These are phyloP conservation scores for Spheniscus mendiculus DNA, from an alignment of 2,113 vertebrate species.

Conservation along the genomic window DNA sequence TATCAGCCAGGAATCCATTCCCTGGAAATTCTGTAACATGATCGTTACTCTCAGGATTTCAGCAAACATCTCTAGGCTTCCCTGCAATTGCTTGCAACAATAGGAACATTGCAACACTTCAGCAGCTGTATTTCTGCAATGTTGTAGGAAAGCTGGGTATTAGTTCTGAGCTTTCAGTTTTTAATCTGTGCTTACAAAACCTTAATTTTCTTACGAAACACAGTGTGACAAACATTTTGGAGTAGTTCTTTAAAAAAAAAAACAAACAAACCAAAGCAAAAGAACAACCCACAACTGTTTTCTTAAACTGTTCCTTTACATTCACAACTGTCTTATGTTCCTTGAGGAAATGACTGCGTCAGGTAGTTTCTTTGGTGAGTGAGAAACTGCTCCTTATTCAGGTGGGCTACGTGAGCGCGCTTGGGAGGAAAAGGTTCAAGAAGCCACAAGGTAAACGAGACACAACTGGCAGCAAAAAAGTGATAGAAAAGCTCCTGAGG, in stretches of 20 bases:
- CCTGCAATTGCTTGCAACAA: not conserved
- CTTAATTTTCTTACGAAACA: not conserved
- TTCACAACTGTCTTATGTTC: not conserved
- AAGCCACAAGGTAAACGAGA: not conserved
- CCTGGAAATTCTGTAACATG: not conserved
- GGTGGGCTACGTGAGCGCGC: not conserved
- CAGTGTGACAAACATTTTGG: not conserved
- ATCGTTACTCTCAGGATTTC: not conserved
- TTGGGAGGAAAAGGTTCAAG: not conserved
- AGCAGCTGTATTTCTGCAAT: not conserved
- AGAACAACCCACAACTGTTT: not conserved
- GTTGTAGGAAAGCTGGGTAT: not conserved
- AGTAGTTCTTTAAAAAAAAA: not conserved
- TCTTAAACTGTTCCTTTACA: not conserved
- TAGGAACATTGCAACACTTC: not conserved
- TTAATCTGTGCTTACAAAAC: not conserved
- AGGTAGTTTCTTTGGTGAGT: not conserved
- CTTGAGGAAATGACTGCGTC: not conserved
- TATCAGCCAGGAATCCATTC: not conserved
- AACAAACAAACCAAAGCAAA: not conserved
- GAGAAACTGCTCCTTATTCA: not conserved
- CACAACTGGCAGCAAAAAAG: not conserved
- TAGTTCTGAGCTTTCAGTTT: not conserved
- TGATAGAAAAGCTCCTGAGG: not conserved
- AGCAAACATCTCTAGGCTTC: not conserved